Base-by-base conservation (phyloP, 1,140 invertebrate species). In the Magallana gigas region DNA sequence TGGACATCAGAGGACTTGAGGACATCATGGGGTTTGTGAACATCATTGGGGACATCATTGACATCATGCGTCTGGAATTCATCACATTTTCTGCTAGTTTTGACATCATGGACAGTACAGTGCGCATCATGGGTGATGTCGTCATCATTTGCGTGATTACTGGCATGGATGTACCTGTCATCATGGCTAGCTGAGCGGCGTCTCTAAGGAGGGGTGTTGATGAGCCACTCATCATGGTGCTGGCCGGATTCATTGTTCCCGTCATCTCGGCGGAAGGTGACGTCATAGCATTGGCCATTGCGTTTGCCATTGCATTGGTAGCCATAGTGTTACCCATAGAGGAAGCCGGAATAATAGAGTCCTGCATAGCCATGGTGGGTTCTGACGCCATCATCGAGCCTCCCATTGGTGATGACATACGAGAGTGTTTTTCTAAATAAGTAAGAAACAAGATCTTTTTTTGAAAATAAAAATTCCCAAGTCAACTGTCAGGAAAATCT, bases 141-240 rank as follows among this genome's bases (percentile, higher is more conserved):
- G 68, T 76, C 68, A 76, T 76, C 68, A 76, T 76, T 11, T 76
- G 68, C 9, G 68, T 76, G 8, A 76, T 76, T 9, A 76, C 68
- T 11, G 68, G 68, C 68, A 76, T 76, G 1, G 68, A 76, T 11
- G 68, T 76, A 5, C 68, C 68, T 4, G 68, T 76, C 68, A 76
- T 76, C 68, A 76, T 76, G 7, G 68, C 68, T 29, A 76, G 36
- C 23, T 29, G 18, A 7, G 68, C 68, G 11, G 68, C 68, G 23
- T 76, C 68, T 76, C 68, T 76, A 4, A 76, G 23, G 12, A 76
- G 68, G 12, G 68, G 68, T 36, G 68, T 76, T 18, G 68, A 48
- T 0, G 68, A 76, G 36, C 23, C 14, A 12, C 68, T 76, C 36
- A 76, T 29, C 68, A 76, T 76, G 9, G 23, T 4, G 11, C 29